These are phyloP conservation scores for Aurelia aurita DNA, from an alignment of 30 jellyfish, hydroid and myxozoan species.

Conservation along the genomic window DNA sequence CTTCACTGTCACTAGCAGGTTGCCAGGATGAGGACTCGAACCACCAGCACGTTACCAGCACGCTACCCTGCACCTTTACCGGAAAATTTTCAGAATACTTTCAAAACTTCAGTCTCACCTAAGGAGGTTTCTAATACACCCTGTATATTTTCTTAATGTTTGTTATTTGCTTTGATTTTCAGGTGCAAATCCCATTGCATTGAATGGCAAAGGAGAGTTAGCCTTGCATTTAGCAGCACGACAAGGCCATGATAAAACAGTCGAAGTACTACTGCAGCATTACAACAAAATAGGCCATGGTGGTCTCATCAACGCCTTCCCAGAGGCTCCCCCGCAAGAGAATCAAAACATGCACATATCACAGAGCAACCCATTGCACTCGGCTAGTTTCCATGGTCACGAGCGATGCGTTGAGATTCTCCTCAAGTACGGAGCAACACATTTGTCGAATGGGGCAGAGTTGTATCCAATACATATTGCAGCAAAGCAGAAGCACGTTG, in stretches of 20 bases:
- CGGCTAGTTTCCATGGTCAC: conserved; percentile 81
- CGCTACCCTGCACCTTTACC: too few relatives aligned
- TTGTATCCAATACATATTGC: conserved; percentile 80
- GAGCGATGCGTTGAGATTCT: conserved; percentile 87
- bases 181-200: conserved; percentile 87
- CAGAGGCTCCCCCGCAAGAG: conserved; percentile 18
- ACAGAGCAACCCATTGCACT: conserved; percentile 79
- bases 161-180: not conserved
- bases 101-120: too few relatives aligned
- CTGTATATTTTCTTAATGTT: too few relatives aligned
- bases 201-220: conserved; percentile 67
- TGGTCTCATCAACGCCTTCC: conserved; percentile 72
- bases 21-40: too few relatives aligned
- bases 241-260: conserved; percentile 77
- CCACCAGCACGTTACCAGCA: too few relatives aligned
- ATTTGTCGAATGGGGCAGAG: conserved; percentile 80
- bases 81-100: too few relatives aligned
- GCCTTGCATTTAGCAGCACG: conserved; percentile 83
- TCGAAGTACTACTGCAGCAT: conserved; percentile 60
- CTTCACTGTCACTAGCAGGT: too few relatives aligned
- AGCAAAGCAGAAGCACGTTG: conserved; percentile 72
- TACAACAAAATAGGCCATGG: conserved; percentile 45
- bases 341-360: conserved; percentile 29
- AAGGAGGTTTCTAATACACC: too few relatives aligned
- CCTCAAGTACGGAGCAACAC: conserved; percentile 80